Evolutionary conservation across 2,797 vertebrate genomes (phyloP), one percentile per base, ranked within the genome.

Genomic region (Okamejei kenojei): DNA sequence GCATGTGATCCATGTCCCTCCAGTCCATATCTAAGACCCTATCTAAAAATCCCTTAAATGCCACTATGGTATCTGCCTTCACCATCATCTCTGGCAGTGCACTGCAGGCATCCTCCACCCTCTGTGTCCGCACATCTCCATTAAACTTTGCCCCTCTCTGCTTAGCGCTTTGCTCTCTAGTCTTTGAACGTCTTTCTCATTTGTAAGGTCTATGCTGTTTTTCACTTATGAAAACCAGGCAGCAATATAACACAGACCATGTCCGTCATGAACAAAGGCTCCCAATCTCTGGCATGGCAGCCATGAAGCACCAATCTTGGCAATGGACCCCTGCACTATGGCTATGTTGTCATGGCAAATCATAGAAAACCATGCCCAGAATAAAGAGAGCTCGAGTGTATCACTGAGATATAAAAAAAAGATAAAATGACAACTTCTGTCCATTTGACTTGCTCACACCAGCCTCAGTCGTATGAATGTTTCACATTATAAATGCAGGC

Each of bases 281-380:
- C 15, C 29, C 90, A 92, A n/a, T 76, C 68, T 54, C 29, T 74
- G 71, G 58, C 6, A 92, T 7, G 13, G 26, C 71, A 76, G 76
- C 76, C 26, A 58, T 63, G 82, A 86, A 63, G 54, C 54, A 84
- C 26, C 54, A n/a, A 92, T 76, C 35, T 76, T 92, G 90, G 90
- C 90, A 76, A 74, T 54, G 38, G 1, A 76, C 90, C 90, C 54
- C 7, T 29, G 11, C 35, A 71, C 71, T 54, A 71, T 54, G 54
- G 71, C 23, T 5, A 92, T 54, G 71, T 76, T 92, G 71, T 92
- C 71, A 76, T 92, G 38, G 38, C 26, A 76, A n/a, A 71, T 76
- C 38, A 2, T 76, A 92, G 21, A 68, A 92, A 92, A n/a, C 23
- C 71, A 92, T 76, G 90, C 90, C 71, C 58, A 92, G 23, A n/a